phyloP scores from a whole-genome alignment of 2,113 vertebrate species.

The Antechinus flavipes region DNA sequence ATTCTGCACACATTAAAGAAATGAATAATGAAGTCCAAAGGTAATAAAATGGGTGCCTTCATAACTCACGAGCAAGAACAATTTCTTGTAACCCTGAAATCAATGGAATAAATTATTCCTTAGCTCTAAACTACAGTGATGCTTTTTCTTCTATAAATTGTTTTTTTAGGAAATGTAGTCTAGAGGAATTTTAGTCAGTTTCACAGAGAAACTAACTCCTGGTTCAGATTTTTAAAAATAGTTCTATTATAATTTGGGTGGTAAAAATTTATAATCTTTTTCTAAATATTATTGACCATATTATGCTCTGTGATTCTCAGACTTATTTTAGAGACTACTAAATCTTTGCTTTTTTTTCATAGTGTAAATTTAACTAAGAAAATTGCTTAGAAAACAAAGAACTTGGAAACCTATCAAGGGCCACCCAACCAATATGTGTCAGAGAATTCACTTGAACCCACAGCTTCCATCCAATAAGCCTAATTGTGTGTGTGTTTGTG shows the following conservation, averaged over 20 bases:
- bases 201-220: conserved; percentile 61
- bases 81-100: conserved; percentile 84
- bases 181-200: conserved; percentile 75
- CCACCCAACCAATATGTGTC: not conserved
- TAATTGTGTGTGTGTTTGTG: not conserved
- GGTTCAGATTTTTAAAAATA: conserved; percentile 70
- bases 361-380: not conserved
- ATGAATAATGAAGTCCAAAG: conserved; percentile 86
- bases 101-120: conserved; percentile 86
- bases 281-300: conserved; percentile 49
- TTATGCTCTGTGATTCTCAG: conserved; percentile 63
- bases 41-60: conserved; percentile 84
- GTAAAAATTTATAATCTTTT: conserved; percentile 72
- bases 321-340: conserved; percentile 53
- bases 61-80: conserved; percentile 84
- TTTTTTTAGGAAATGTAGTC: conserved; percentile 76
- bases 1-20: conserved; percentile 82
- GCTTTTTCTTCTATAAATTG: conserved; percentile 83
- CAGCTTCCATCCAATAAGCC: not conserved
- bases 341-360: conserved; percentile 37
- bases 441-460: not conserved
- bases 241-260: conserved; percentile 65
- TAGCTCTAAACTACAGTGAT: conserved; percentile 83
- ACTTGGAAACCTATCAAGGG: not conserved
- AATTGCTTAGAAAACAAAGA: not conserved